phyloP scores from a whole-genome alignment of 2,113 vertebrate genomes.

The Motacilla alba region DNA sequence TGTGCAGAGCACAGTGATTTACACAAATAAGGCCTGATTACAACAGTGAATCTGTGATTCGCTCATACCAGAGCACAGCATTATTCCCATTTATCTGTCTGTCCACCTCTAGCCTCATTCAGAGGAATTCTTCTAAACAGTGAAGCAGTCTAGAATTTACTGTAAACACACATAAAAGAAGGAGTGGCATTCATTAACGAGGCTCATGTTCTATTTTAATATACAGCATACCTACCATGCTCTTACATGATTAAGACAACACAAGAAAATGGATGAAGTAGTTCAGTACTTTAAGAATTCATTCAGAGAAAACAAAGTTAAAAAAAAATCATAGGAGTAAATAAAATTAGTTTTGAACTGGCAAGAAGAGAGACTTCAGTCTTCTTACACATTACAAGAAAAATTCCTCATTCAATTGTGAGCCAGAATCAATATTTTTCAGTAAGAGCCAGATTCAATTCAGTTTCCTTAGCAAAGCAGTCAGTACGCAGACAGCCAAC shows the following conservation, averaged over 20 bases:
- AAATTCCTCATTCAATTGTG: slow-evolving; percentile 62
- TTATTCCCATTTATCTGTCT: not conserved
- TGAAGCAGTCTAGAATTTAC: slow-evolving; percentile 21
- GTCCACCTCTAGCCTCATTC: not conserved
- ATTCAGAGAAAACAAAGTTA: slow-evolving; percentile 59
- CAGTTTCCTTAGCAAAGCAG: slow-evolving; percentile 50
- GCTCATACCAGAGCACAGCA: not conserved
- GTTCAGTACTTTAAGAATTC: slow-evolving; percentile 32
- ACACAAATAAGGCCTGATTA: not conserved
- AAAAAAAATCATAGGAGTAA: slow-evolving; percentile 42
- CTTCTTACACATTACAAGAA: slow-evolving; percentile 56
- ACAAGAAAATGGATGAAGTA: slow-evolving; percentile 32
- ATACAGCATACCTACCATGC: not conserved
- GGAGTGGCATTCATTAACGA: slow-evolving; percentile 24
- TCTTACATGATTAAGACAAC: slow-evolving; percentile 20
- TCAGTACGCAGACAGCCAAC: not conserved
- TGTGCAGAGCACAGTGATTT: not conserved
- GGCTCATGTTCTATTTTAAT: slow-evolving; percentile 14
- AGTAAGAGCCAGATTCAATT: slow-evolving; percentile 60
- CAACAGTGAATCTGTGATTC: not conserved
- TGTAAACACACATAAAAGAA: slow-evolving; percentile 40
- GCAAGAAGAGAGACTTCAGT: slow-evolving; percentile 50
- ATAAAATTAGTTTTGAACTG: slow-evolving; percentile 58
- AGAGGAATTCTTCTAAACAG: not conserved
- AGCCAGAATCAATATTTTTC: slow-evolving; percentile 70